Conservation (phyloP, 1,140 invertebrate species). For the Eriocheir sinensis region DNA sequence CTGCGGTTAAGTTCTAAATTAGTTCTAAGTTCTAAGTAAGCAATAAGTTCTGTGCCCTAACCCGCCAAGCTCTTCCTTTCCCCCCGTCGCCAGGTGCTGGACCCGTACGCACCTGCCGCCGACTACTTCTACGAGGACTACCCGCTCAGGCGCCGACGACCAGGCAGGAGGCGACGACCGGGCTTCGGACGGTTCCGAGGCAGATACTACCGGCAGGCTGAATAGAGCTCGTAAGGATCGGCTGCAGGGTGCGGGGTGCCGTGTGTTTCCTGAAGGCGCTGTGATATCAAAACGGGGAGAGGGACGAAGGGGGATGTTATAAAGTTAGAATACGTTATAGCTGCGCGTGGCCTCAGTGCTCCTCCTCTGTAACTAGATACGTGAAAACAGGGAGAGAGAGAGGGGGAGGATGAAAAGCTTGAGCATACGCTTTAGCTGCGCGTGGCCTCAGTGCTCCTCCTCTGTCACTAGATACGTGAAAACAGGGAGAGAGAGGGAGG, state of each 20-base stretch:
- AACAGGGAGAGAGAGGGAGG: too few relatives aligned
- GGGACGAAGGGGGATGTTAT: neutral
- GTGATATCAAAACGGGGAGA: neutral
- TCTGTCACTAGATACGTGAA: too few relatives aligned
- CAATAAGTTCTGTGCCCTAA: too few relatives aligned
- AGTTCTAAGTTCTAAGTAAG: too few relatives aligned
- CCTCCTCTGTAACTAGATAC: too few relatives aligned
- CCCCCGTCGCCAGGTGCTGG: constrained; percentile 32
- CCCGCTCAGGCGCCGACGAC: constrained; percentile 29
- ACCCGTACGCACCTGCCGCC: constrained; percentile 29
- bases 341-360: too few relatives aligned
- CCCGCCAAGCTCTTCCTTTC: neutral
- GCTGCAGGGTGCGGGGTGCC: neutral
- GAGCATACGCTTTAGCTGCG: too few relatives aligned
- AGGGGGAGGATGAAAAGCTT: neutral
- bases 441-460: too few relatives aligned
- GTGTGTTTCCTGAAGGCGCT: neutral
- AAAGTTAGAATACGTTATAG: too few relatives aligned
- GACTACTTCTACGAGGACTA: constrained; percentile 58
- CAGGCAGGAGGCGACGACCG: constrained; percentile 31
- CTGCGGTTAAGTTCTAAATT: too few relatives aligned
- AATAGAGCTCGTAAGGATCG: neutral
- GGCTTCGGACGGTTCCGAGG: constrained; percentile 41
- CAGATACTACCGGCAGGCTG: constrained; percentile 44
- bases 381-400: neutral